Conservation (phyloP, 2,113 vertebrate species). For the Chaetorhynchus papuensis region DNA sequence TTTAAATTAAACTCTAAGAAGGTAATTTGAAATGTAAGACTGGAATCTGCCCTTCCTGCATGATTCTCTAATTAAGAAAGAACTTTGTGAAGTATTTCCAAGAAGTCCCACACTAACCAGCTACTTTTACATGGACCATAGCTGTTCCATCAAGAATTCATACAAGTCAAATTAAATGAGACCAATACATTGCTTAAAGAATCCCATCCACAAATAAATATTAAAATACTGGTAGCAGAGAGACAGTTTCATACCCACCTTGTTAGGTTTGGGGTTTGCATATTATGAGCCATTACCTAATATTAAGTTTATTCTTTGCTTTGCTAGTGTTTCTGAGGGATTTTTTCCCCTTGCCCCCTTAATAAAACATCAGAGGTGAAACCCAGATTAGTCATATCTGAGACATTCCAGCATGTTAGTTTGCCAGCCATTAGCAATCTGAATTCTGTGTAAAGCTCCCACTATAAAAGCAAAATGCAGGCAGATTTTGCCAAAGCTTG, state of each 20-base stretch:
- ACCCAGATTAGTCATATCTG: not conserved
- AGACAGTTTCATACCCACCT: not conserved
- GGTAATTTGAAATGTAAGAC: not conserved
- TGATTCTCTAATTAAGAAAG: not conserved
- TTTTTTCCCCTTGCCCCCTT: rapidly evolving
- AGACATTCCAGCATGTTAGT: not conserved
- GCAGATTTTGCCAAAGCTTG: not conserved
- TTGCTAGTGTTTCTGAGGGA: not conserved
- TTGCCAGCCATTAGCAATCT: not conserved
- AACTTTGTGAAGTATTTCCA: not conserved
- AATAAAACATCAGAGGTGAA: not conserved
- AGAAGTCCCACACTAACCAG: not conserved
- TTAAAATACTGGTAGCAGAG: not conserved
- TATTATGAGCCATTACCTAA: not conserved
- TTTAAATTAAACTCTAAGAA: not conserved
- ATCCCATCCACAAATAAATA: not conserved
- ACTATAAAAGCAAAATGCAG: not conserved
- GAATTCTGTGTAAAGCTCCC: not conserved
- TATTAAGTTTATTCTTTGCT: not conserved
- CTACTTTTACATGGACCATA: not conserved
- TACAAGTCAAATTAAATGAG: not conserved
- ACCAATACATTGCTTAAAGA: not conserved
- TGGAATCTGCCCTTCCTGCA: not conserved
- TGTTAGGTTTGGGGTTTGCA: not conserved
- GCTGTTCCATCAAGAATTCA: not conserved